A percentile compares a stretch with the other conserved stretches of the same genome.
Conservation (phyloP, 2,797 vertebrate species). For the Pachyuromys duprasi region DNA sequence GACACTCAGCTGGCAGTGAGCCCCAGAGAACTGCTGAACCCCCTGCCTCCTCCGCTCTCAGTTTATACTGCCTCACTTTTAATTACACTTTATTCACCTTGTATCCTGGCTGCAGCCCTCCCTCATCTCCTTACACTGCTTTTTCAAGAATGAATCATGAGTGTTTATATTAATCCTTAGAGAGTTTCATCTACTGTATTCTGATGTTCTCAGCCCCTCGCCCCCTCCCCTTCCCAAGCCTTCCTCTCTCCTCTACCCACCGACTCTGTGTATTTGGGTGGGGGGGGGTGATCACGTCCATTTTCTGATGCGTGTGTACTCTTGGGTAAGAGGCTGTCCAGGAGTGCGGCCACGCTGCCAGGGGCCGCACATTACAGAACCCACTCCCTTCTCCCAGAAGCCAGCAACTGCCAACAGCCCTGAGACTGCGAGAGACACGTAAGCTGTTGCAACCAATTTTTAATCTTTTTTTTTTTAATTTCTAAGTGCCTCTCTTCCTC, state of each 20-base stretch:
- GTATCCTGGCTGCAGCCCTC: background rate
- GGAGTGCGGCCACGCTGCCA: too few relatives aligned
- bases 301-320: background rate
- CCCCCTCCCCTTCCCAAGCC: background rate
- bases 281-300: background rate
- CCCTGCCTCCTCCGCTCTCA: background rate
- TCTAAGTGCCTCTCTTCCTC: constrained; percentile 30
- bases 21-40: background rate
- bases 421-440: background rate
- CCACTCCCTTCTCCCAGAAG: background rate
- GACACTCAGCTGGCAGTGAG: background rate
- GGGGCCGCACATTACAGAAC: background rate
- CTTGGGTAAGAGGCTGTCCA: background rate
- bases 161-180: background rate
- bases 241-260: background rate
- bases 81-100: too few relatives aligned
- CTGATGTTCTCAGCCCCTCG: background rate
- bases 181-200: background rate
- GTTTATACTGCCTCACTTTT: background rate
- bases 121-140: background rate
- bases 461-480: constrained; percentile 42
- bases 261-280: background rate
- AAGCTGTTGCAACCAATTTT: constrained; percentile 50
- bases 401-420: background rate
- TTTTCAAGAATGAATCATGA: background rate